Evolutionary conservation across 2,797 vertebrate species (phyloP), one percentile per base, ranked within the genome.

Genomic region (Labeo calbasu): DNA sequence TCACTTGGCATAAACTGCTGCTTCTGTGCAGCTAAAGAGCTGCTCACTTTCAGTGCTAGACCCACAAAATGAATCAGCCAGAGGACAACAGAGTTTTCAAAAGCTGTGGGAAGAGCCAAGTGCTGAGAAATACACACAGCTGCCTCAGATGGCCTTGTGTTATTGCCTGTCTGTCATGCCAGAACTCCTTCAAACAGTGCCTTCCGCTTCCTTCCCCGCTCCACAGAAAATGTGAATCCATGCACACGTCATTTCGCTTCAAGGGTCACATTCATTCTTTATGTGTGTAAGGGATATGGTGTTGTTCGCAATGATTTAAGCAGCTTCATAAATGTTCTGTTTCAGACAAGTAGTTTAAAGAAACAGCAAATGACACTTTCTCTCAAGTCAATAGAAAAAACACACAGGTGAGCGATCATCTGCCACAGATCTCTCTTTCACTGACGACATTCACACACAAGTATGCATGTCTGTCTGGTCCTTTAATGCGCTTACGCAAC

Each of bases 401-500:
- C 32, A n/a, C 53, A 57, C 3, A 59, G 73, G 32, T 77, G 36
- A 77, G 53, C 0, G 4, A 77, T 43, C 36, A 59, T 59, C 28
- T 4, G 36, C 13, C 36, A 59, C 55, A 59, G 50, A 11, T 77
- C n/a, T 32, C 11, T 55, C 50, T 68, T 72, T 32, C 50, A 76
- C 3, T 12, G 69, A 23, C 12, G 66, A 46, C n/a, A 36, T 36
- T 43, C 14, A 55, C 51, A 59, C 59, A 57, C 50, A 5, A 50
- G 40, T 66, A 25, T 65, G 59, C 4, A 14, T 59, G 61, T 78
- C 25, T 75, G 50, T n/a, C n/a, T n/a, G 48, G 50, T 21, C 12
- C 32, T 72, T 69, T 69, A 79, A 81, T 59, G 79, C 73, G 55
- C 69, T 85, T 86, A 75, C 77, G 40, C 84, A 89, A 89, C 53